phyloP scores from a whole-genome alignment of 2,113 vertebrate species.

The Nesogale talazaci region DNA sequence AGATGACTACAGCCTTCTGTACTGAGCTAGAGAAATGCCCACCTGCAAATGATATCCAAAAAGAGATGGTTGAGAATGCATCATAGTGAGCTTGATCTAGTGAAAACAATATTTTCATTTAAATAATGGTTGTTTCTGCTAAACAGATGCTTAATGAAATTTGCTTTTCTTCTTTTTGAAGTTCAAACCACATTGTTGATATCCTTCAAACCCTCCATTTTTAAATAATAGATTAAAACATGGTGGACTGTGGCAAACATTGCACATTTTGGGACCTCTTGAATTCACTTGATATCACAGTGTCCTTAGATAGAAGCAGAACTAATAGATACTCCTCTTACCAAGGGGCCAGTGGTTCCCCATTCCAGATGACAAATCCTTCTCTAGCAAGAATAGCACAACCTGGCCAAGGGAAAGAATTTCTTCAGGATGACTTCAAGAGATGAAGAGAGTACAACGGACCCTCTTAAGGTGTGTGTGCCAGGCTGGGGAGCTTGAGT shows the following conservation, averaged over 20 bases:
- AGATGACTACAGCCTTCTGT: too few species aligned
- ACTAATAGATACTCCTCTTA: too few species aligned
- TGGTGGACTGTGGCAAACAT: not conserved
- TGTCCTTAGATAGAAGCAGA: not conserved
- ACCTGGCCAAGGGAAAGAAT: not conserved
- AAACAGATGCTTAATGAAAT: too few species aligned
- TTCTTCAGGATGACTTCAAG: not conserved
- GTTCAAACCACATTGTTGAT: not conserved
- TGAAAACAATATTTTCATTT: too few species aligned
- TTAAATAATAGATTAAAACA: not conserved
- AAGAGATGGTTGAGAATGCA: too few species aligned
- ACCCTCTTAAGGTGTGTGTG: too few species aligned
- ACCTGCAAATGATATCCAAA: too few species aligned
- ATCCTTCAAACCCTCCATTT: not conserved
- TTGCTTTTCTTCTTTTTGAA: not conserved
- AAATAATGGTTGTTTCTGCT: too few species aligned
- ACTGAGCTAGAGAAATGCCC: too few species aligned
- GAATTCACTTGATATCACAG: not conserved
- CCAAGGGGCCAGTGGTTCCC: not conserved
- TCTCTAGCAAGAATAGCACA: not conserved
- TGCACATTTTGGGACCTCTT: not conserved
- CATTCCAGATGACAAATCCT: not conserved
- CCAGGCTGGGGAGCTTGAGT: too few species aligned
- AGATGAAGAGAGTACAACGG: not conserved
- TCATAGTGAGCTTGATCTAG: too few species aligned